A percentile compares a stretch with the other conserved stretches of the same genome.
Evolutionary conservation across 2,797 vertebrate genomes (phyloP).

Genomic region (Buphagus erythrorhynchus): DNA sequence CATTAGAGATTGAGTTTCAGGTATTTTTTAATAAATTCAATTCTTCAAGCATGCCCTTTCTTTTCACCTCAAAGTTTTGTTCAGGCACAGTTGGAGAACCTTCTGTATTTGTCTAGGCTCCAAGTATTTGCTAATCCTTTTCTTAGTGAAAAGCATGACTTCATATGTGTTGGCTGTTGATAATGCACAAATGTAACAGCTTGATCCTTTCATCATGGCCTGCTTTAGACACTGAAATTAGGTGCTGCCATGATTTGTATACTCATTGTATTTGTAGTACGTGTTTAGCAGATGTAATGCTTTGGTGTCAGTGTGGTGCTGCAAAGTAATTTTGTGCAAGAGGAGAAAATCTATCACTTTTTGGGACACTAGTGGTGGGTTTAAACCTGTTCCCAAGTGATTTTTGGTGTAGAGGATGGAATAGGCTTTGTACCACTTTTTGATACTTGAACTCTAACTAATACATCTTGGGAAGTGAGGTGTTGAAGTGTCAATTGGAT

Average conservation of each 20-base stretch:
- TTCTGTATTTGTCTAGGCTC: slow-evolving; percentile 26
- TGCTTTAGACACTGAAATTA: not conserved
- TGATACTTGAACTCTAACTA: not conserved
- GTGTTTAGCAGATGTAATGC: not conserved
- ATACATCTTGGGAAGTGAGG: not conserved
- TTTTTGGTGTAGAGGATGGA: not conserved
- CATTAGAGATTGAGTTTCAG: not conserved
- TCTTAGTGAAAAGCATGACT: slow-evolving; percentile 20
- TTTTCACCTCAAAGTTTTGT: slow-evolving; percentile 1
- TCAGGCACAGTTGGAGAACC: not conserved
- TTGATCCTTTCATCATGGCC: not conserved
- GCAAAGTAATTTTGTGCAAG: not conserved
- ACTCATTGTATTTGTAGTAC: not conserved
- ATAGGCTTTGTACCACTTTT: not conserved
- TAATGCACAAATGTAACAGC: not conserved
- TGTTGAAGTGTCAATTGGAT: not conserved
- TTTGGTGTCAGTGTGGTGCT: not conserved
- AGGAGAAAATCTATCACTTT: not conserved
- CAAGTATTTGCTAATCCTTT: slow-evolving; percentile 45
- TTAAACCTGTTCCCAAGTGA: not conserved
- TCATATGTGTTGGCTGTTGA: not conserved
- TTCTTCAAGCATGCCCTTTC: not conserved
- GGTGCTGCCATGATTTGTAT: not conserved
- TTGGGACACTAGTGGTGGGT: not conserved
- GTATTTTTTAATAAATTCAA: not conserved